A percentile compares a stretch with the other conserved stretches of the same genome.
Conservation (phyloP, 2,888 invertebrate genomes). For the Mythimna impura region DNA sequence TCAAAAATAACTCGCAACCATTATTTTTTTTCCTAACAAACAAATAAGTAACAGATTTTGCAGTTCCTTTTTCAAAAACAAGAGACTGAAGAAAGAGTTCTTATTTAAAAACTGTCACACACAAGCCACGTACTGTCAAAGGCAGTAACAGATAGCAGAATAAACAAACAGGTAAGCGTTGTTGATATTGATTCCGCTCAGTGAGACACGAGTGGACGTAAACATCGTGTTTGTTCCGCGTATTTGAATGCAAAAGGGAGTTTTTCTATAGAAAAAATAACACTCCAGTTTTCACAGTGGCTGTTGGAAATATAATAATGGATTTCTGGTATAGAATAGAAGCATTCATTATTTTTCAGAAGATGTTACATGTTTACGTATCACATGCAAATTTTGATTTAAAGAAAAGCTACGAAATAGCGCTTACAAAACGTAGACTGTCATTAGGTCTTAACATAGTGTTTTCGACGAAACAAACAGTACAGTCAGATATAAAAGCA, state of each 20-base stretch:
- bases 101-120: constrained; percentile 36
- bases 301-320: neutral
- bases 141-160: constrained; percentile 39
- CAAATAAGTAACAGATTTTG: neutral
- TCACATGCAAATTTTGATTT: neutral
- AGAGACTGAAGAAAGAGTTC: neutral
- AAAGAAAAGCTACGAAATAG: neutral
- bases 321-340: neutral
- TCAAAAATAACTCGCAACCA: neutral
- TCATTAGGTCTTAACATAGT: neutral
- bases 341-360: neutral
- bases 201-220: constrained; percentile 17
- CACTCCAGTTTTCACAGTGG: neutral
- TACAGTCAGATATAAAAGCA: constrained; percentile 12
- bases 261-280: neutral
- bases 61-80: neutral
- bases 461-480: neutral
- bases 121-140: constrained; percentile 33
- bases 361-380: constrained; percentile 3
- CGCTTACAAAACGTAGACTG: neutral
- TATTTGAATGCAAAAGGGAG: constrained; percentile 17
- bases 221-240: constrained; percentile 29
- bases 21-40: neutral
- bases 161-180: constrained; percentile 46
- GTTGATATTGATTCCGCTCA: constrained; percentile 46